These are phyloP conservation scores for Slavum lentiscoides DNA, from an alignment of 2,888 invertebrate genomes.

Conservation along the genomic window DNA sequence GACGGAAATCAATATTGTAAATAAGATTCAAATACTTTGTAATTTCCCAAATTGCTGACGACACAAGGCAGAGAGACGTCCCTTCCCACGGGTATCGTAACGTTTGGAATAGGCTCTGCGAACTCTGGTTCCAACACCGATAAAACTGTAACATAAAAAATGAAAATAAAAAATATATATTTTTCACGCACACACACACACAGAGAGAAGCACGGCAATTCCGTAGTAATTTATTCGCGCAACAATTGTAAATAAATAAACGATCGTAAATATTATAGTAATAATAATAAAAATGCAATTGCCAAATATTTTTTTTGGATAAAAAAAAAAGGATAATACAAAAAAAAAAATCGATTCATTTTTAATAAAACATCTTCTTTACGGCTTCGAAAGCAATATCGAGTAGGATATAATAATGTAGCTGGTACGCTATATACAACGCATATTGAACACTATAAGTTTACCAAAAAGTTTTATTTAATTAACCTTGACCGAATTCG, in stretches of 20 bases:
- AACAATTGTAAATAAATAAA: constrained; percentile 45
- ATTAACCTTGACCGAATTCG: too few relatives aligned
- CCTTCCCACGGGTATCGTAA: constrained; percentile 84
- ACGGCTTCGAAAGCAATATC: not conserved
- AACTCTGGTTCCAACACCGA: constrained; percentile 72
- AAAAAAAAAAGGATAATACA: not conserved
- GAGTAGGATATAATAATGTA: not conserved
- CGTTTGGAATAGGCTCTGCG: constrained; percentile 86
- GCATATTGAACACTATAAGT: too few relatives aligned
- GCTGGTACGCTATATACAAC: too few relatives aligned
- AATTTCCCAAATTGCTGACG: constrained; percentile 83
- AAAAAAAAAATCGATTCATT: constrained; percentile 21
- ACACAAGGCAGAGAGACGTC: constrained; percentile 87
- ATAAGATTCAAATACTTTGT: constrained; percentile 66
- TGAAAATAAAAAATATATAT: constrained; percentile 17
- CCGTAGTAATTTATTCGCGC: constrained; percentile 27
- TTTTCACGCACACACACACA: not conserved
- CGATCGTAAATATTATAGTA: constrained; percentile 25
- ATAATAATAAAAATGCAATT: not conserved
- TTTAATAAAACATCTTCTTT: constrained; percentile 37
- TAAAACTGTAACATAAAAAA: constrained; percentile 65
- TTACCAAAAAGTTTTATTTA: too few relatives aligned
- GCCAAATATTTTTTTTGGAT: not conserved
- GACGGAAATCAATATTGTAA: constrained; percentile 33
- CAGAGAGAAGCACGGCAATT: not conserved